Evolutionary conservation across 2,888 invertebrate species (phyloP), one percentile per base, ranked within the genome.

Genomic region (Gastrophysa polygoni): DNA sequence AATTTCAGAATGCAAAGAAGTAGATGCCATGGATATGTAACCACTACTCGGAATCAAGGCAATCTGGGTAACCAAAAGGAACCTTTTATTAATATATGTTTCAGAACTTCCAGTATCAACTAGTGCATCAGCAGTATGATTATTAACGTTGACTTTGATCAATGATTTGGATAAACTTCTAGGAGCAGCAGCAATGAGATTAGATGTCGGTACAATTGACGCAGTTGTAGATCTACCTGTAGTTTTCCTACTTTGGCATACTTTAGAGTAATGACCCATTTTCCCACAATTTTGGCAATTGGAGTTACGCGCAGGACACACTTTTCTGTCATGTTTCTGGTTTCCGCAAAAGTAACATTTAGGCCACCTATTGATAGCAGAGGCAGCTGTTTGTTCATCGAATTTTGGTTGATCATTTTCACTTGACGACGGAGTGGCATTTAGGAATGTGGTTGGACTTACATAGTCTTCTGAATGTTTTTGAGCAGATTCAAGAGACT

Each of bases 41-140:
- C 46, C 46, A 32, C 32, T 28, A 20, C 28, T 34, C 17, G 52
- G 34, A 28, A 32, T 32, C 11, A 18, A 28, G 16, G 18, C 6
- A 17, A 46, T 17, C 1, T 18, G 18, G 20, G 46, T 18, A 11
- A 18, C 21, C 21, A 32, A 2, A 32, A 16, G 48, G 14, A 48
- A 48, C 20, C 48, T 21, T 14, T 48, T 20, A 8, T 5, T 8
- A 8, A 32, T 51, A 29, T 16, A 51, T 3, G 17, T 28, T 11
- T 51, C 24, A 18, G 38, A 54, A n/a, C 49, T 49, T 4, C 49
- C 49, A 14, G 49, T 49, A 24, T 49, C 49, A 21, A 49, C 24
- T 49, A 24, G 21, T 2, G 49, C 49, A 49, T 49, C 49, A 24
- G 49, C 49, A 49, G 49, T 49, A 49, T 21, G 18, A 20, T 46